Evolutionary conservation across 2,888 invertebrate genomes (phyloP).

Genomic region (Dryadula phaetusa): DNA sequence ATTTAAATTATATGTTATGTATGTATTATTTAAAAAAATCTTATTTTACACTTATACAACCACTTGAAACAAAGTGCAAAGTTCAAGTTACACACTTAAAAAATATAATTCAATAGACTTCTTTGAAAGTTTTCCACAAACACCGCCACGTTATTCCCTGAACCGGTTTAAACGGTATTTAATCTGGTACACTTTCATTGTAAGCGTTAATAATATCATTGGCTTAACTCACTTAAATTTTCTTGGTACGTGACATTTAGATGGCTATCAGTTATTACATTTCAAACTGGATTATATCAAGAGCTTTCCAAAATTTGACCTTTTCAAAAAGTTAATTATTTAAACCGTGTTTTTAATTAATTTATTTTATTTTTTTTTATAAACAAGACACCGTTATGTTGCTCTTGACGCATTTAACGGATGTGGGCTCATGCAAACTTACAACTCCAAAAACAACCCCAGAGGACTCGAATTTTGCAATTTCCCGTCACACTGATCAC

Average conservation of each 20-base stretch:
- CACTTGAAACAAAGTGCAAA: not conserved
- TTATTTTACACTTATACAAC: too few species aligned
- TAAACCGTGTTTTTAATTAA: not conserved
- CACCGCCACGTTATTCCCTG: conserved; percentile 19
- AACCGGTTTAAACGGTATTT: conserved; percentile 34
- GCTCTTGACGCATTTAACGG: too few species aligned
- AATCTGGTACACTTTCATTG: conserved; percentile 39
- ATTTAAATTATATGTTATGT: too few species aligned
- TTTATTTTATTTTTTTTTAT: not conserved
- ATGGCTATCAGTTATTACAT: conserved; percentile 16
- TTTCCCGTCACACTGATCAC: too few species aligned
- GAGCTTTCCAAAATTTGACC: conserved; percentile 7
- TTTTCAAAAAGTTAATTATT: not conserved
- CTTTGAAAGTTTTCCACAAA: not conserved
- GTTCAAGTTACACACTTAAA: not conserved
- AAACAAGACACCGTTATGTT: too few species aligned
- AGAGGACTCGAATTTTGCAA: too few species aligned
- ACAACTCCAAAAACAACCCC: too few species aligned
- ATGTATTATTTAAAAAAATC: too few species aligned
- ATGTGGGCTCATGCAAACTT: too few species aligned
- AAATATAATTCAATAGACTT: not conserved
- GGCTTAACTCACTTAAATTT: conserved; percentile 11
- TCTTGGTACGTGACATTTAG: conserved; percentile 31
- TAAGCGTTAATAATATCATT: conserved; percentile 29
- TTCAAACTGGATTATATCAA: conserved; percentile 22